These are phyloP conservation scores for Phengaris alcon DNA, from an alignment of 2,888 invertebrate species.

Conservation along the genomic window DNA sequence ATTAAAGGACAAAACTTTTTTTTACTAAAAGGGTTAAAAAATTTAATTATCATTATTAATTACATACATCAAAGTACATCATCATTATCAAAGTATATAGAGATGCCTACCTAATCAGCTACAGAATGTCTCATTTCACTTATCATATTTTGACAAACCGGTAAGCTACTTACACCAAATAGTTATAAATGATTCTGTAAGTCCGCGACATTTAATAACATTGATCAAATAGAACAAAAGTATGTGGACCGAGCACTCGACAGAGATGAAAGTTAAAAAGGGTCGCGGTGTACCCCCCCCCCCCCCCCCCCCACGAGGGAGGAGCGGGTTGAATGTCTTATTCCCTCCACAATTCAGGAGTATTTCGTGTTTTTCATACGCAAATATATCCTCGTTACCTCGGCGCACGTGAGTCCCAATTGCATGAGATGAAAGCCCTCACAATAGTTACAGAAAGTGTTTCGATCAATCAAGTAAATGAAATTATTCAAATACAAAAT, in stretches of 20 bases:
- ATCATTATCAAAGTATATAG: too few species aligned
- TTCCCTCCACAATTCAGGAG: constrained; percentile 79
- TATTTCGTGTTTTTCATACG: constrained; percentile 80
- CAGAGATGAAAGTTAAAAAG: constrained; percentile 80
- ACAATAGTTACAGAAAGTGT: constrained; percentile 32
- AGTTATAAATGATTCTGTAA: constrained; percentile 73
- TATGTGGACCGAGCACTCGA: constrained; percentile 80
- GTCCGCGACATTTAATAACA: constrained; percentile 79
- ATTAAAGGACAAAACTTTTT: too few species aligned
- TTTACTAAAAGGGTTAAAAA: too few species aligned
- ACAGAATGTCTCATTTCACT: not conserved
- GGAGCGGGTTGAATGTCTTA: constrained; percentile 77
- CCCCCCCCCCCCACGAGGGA: constrained; percentile 43
- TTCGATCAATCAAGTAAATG: constrained; percentile 35
- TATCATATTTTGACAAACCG: constrained; percentile 17
- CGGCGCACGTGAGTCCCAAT: constrained; percentile 76
- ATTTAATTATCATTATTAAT: too few species aligned
- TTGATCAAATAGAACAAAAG: constrained; percentile 80
- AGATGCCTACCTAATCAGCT: constrained; percentile 22
- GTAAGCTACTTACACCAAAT: constrained; percentile 51
- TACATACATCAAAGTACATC: too few species aligned
- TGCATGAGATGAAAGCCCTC: constrained; percentile 65
- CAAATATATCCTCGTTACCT: constrained; percentile 79
- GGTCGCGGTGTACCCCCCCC: constrained; percentile 60
- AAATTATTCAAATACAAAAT: constrained; percentile 12